phyloP scores from a whole-genome alignment of 1,140 invertebrate species.

The Drosophila equinoxialis region DNA sequence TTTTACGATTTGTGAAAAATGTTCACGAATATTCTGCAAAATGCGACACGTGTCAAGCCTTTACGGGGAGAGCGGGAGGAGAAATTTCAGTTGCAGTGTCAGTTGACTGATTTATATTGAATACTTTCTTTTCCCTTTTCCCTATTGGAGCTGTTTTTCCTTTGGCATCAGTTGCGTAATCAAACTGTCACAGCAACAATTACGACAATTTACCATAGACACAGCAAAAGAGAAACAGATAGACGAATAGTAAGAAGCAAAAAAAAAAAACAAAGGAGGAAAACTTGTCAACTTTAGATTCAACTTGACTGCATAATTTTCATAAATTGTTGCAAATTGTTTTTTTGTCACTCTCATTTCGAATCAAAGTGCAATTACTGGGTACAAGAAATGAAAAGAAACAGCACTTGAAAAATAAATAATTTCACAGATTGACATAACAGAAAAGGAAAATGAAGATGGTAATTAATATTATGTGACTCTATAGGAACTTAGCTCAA shows the following conservation, averaged over 20 bases:
- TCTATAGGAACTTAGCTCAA: too few relatives aligned
- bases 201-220: constrained; percentile 60
- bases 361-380: neutral
- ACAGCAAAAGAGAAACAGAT: constrained; percentile 5
- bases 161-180: constrained; percentile 62
- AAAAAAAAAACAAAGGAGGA: constrained; percentile 16
- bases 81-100: constrained; percentile 8
- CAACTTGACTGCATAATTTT: constrained; percentile 61
- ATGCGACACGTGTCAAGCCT: constrained; percentile 60
- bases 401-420: constrained; percentile 6
- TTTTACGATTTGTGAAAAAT: constrained; percentile 13
- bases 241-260: neutral
- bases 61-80: constrained; percentile 25
- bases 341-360: constrained; percentile 33
- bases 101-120: constrained; percentile 54
- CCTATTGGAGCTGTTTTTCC: constrained; percentile 28
- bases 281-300: constrained; percentile 28
- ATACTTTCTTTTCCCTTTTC: constrained; percentile 33
- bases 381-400: too few relatives aligned
- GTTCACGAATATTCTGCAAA: constrained; percentile 31
- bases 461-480: too few relatives aligned
- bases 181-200: constrained; percentile 69
- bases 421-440: neutral
- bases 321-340: constrained; percentile 78
- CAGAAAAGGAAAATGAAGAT: too few relatives aligned